Evolutionary conservation across 1,140 invertebrate species (phyloP), one percentile per base, ranked within the genome.

Genomic region (Phthorimaea operculella): DNA sequence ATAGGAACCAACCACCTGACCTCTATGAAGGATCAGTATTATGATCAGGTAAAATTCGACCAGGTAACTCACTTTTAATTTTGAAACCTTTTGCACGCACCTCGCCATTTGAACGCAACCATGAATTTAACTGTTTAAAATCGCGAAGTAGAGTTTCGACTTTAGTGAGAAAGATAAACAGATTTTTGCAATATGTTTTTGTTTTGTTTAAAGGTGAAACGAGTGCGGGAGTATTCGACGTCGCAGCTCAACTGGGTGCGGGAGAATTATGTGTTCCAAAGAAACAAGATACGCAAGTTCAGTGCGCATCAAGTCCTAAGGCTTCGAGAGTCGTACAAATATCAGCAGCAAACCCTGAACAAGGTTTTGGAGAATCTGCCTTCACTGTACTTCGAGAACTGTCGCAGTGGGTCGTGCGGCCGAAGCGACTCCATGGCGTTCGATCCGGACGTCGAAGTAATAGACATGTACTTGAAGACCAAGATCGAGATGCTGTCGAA

Each of bases 181-280:
- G 6, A 6, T 28, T 28, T 28, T 28, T 28, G 21, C 21, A 28
- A n/a, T 28, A 28, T 28, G 21, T 28, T 28, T 6, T 28, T 6
- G 21, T 28, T 58, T 52, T 33, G 34, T 44, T 57, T 57, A 36
- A 77, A 93, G 92, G 91, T 94, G 47, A 92, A 91, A 77, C 89
- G 91, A 63, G 94, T 96, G n/a, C 89, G 93, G 48, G 94, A 96
- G 68, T 97, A 97, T 77, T 96, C 94, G 8, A 93, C 92, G 4
- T 89, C 90, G 57, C 96, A 98, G 80, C 87, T 98, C 59, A 94
- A 96, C 74, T 94, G 94, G 91, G 93, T 98, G 51, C 89, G 96
- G 51, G 96, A 98, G 74, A 97, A 96, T 78, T 98, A 98, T 82
- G 92, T 97, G 69, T 95, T 96, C 88, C 96, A 98, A 85, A 89